phyloP scores from a whole-genome alignment of 2,888 invertebrate species.

The Leucozona laternaria region DNA sequence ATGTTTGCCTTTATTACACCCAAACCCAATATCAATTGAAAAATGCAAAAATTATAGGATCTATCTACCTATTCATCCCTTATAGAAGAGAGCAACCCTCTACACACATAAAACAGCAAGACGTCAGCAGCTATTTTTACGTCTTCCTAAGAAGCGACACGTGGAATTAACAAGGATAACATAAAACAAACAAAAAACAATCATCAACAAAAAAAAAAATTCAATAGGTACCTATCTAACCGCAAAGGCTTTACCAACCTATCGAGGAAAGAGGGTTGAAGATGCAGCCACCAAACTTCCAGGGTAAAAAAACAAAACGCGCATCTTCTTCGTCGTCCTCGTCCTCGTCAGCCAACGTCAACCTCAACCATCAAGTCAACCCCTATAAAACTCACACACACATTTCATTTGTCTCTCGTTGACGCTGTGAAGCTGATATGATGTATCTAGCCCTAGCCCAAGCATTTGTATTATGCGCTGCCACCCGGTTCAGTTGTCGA shows the following conservation, averaged over 20 bases:
- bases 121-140: constrained; percentile 71
- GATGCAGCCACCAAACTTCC: constrained; percentile 15
- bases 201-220: constrained; percentile 43
- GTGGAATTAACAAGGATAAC: constrained; percentile 72
- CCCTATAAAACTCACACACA: constrained; percentile 61
- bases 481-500: constrained; percentile 81
- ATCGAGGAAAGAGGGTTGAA: constrained; percentile 50
- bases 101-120: constrained; percentile 44
- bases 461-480: constrained; percentile 71
- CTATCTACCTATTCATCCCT: constrained; percentile 12
- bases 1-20: constrained; percentile 1
- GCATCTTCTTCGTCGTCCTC: constrained; percentile 70
- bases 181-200: constrained; percentile 67
- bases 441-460: constrained; percentile 26
- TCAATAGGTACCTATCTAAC: constrained; percentile 53
- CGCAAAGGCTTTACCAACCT: constrained; percentile 47
- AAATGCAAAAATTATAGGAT: constrained; percentile 54
- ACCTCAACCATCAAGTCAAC: constrained; percentile 39
- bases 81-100: not conserved
- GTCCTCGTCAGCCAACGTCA: constrained; percentile 47
- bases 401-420: constrained; percentile 40
- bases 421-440: not conserved
- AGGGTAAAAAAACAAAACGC: constrained; percentile 41
- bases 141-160: constrained; percentile 75
- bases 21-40: constrained; percentile 2